Evolutionary conservation across 2,888 invertebrate genomes (phyloP).

Genomic region (Epinotia bilunana): DNA sequence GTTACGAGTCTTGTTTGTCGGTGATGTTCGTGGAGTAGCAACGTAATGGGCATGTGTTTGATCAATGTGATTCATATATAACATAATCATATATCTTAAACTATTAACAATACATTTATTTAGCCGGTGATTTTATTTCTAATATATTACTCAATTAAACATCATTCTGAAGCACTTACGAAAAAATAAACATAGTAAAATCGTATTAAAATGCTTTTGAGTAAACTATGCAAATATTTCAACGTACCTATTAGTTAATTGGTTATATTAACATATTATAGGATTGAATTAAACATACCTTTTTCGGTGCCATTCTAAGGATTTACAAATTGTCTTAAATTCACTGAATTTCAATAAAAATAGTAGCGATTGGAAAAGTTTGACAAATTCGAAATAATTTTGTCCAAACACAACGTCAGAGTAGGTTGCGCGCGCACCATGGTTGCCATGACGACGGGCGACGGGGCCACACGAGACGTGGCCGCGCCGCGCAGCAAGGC

Average conservation of each 20-base stretch:
- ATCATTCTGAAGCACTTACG: neutral
- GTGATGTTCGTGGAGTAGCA: constrained; percentile 36
- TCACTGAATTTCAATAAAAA: constrained; percentile 48
- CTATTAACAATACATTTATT: neutral
- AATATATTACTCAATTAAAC: neutral
- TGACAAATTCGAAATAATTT: constrained; percentile 64
- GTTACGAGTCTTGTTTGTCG: constrained; percentile 9
- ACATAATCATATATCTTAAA: constrained; percentile 26
- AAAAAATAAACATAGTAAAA: neutral
- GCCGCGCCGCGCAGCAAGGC: constrained; percentile 19
- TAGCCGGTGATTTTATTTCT: neutral
- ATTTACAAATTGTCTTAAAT: constrained; percentile 29
- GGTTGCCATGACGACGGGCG: constrained; percentile 67
- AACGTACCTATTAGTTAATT: neutral
- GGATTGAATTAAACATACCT: constrained; percentile 62
- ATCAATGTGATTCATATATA: constrained; percentile 40
- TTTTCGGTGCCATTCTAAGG: constrained; percentile 72
- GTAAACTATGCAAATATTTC: neutral
- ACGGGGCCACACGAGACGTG: constrained; percentile 53
- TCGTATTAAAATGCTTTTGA: neutral
- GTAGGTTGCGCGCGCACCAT: constrained; percentile 73
- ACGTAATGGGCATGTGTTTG: constrained; percentile 43
- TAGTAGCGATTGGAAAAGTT: constrained; percentile 59
- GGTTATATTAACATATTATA: neutral
- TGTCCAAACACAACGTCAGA: constrained; percentile 55